These are phyloP conservation scores for Amphiura filiformis DNA, from an alignment of 35 echinoderm and acorn worm genomes.

Conservation along the genomic window DNA sequence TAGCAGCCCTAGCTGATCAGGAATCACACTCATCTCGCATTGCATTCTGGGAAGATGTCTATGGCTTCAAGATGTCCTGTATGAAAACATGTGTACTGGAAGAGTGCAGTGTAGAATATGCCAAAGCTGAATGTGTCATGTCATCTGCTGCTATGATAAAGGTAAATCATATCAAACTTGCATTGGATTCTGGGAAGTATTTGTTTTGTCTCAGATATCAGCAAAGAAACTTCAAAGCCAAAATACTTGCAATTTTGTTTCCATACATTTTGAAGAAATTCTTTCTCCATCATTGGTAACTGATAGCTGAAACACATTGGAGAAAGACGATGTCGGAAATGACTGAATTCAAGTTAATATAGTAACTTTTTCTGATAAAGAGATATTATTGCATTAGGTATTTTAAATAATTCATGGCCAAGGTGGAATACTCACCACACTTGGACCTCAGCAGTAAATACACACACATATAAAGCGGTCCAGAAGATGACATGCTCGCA, in stretches of 20 bases:
- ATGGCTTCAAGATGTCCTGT: slow-evolving; percentile 98
- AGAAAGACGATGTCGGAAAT: no score
- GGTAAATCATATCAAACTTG: slow-evolving; percentile 52
- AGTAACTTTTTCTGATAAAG: no score
- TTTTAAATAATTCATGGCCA: not conserved
- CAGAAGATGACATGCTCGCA: no score
- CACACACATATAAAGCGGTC: not conserved
- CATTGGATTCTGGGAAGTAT: not conserved
- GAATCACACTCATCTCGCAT: slow-evolving; percentile 47
- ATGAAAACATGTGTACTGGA: slow-evolving; percentile 93
- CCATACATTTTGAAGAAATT: no score
- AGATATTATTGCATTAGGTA: no score
- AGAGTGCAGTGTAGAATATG: slow-evolving; percentile 67
- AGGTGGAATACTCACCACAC: no score
- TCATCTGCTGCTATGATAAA: slow-evolving; percentile 75
- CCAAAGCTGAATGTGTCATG: slow-evolving; percentile 68
- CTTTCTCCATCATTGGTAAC: no score
- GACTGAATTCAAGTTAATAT: no score
- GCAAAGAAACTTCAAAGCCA: no score
- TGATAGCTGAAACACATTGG: no score
- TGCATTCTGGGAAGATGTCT: slow-evolving; percentile 95
- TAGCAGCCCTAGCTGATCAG: slow-evolving; percentile 82
- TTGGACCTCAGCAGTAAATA: no score
- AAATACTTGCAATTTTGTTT: no score
- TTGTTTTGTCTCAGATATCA: not conserved